phyloP scores from a whole-genome alignment of 2,797 vertebrate genomes.

The Atherinosoma microstoma region DNA sequence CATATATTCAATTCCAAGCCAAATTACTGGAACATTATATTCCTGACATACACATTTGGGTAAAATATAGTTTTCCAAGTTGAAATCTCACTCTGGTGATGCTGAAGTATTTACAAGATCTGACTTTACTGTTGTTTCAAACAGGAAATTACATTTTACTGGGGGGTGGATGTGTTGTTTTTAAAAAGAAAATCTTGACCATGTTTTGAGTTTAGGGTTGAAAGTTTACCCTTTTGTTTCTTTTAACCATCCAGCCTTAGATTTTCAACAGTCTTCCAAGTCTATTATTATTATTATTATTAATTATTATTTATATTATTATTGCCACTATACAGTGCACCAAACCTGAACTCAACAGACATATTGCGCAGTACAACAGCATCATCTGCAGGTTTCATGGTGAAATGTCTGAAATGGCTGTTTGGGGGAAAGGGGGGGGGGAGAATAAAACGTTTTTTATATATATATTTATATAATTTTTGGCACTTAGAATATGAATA shows the following conservation, averaged over 20 bases:
- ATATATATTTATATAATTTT: not conserved
- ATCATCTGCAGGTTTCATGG: constrained; percentile 36
- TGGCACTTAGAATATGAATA: not conserved
- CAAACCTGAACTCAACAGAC: not conserved
- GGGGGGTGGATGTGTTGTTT: not conserved
- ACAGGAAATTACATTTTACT: not conserved
- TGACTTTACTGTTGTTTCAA: not conserved
- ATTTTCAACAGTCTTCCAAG: too few relatives aligned
- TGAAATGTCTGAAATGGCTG: not conserved
- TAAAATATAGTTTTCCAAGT: not conserved
- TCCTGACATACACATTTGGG: not conserved
- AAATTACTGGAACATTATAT: not conserved
- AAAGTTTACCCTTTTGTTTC: too few relatives aligned
- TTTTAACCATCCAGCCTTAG: too few relatives aligned
- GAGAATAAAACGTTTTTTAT: too few relatives aligned
- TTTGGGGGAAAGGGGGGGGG: not conserved
- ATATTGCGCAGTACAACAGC: constrained; percentile 25
- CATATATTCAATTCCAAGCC: not conserved
- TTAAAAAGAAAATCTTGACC: too few relatives aligned
- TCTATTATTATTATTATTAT: not conserved
- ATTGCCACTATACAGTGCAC: not conserved
- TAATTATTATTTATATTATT: not conserved
- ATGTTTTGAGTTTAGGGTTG: too few relatives aligned
- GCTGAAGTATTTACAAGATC: not conserved
- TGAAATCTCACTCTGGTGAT: not conserved